Evolutionary conservation across 2,888 invertebrate genomes (phyloP).

Genomic region (Exephanes ischioxanthus): DNA sequence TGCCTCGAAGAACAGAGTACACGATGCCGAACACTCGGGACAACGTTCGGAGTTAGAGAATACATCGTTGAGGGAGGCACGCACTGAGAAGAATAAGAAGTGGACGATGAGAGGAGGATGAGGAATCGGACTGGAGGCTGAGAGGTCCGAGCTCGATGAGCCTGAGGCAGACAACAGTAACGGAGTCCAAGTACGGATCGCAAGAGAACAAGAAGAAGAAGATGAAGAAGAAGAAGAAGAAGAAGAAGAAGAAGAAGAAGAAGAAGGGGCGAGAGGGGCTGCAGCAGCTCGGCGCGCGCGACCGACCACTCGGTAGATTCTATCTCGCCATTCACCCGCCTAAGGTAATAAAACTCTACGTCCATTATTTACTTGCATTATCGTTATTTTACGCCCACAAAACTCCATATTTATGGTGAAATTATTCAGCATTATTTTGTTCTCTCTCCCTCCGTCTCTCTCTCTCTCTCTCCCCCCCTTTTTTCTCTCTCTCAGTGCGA

Average conservation of each 20-base stretch:
- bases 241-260: conserved; percentile 39
- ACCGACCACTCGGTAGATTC: conserved; percentile 79
- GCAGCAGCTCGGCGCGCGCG: conserved; percentile 66
- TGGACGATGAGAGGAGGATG: conserved; percentile 19
- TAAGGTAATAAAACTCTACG: conserved; percentile 83
- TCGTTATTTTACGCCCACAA: conserved; percentile 84
- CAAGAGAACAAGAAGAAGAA: conserved; percentile 27
- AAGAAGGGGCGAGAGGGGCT: conserved; percentile 58
- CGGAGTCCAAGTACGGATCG: conserved; percentile 29
- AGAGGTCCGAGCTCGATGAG: conserved; percentile 35
- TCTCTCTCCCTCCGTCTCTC: conserved; percentile 59
- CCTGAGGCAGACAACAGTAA: conserved; percentile 14
- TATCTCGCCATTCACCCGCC: conserved; percentile 83
- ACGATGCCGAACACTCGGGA: conserved; percentile 4
- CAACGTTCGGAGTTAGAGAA: neutral
- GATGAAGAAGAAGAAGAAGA: conserved; percentile 43
- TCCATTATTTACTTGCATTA: conserved; percentile 85
- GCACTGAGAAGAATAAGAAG: conserved; percentile 31
- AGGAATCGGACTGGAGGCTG: conserved; percentile 44
- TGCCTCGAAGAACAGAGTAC: neutral
- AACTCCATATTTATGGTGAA: conserved; percentile 83
- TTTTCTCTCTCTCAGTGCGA: conserved; percentile 30
- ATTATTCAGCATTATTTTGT: conserved; percentile 83
- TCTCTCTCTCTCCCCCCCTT: conserved; percentile 47
- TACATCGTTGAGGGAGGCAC: conserved; percentile 5